phyloP scores from a whole-genome alignment of 2,113 vertebrate species.

The Anser cygnoides region DNA sequence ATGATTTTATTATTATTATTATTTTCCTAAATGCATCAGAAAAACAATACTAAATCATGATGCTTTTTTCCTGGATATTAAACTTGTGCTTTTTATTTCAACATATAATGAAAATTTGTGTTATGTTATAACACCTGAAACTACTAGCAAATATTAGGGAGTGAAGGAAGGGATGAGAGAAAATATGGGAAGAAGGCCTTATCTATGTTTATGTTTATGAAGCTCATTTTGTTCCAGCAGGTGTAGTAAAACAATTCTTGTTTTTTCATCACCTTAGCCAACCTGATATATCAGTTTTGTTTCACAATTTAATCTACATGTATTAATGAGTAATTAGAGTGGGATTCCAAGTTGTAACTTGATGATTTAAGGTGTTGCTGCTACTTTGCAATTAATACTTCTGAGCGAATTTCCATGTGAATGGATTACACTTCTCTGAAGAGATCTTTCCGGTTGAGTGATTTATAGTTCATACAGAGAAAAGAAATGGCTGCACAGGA shows the following conservation, averaged over 20 bases:
- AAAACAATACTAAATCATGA: neutral
- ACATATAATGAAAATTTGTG: neutral
- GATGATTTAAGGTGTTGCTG: neutral
- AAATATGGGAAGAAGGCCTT: neutral
- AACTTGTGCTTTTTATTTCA: neutral
- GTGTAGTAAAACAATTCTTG: neutral
- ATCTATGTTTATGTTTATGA: neutral
- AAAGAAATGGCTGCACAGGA: neutral
- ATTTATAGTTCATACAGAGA: neutral
- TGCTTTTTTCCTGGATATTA: neutral
- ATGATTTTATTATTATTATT: neutral
- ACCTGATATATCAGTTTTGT: neutral
- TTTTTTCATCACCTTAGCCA: neutral
- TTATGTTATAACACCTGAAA: neutral
- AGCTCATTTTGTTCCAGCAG: neutral
- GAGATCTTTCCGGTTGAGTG: neutral
- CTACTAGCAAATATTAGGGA: neutral
- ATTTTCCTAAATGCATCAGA: neutral
- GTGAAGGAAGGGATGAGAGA: neutral
- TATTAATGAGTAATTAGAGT: neutral
- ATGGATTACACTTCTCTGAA: neutral
- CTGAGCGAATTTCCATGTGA: neutral
- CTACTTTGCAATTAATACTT: neutral
- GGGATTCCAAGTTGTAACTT: neutral
- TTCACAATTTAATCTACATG: neutral